Base-by-base conservation (phyloP, 2,888 invertebrate genomes). In the Slavum lentiscoides region DNA sequence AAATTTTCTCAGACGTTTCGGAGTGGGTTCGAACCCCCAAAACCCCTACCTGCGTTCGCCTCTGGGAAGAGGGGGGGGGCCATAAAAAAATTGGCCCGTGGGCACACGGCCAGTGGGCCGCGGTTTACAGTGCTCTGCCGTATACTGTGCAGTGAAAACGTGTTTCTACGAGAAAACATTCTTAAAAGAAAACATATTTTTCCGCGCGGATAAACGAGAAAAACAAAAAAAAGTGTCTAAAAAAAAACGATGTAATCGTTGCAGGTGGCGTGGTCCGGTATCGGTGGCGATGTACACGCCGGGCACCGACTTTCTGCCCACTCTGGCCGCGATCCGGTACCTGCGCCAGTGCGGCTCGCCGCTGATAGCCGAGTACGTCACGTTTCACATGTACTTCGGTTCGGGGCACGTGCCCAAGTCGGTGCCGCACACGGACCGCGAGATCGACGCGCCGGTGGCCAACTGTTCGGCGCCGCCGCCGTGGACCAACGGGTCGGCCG, bases 381-480 rank as follows among this genome's bases (percentile, higher is more conserved):
- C 95, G 83, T 96, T 96, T 89, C 96, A 96, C 86, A 87, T 96
- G 76, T 95, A 94, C 88, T 96, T 95, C 88, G 92, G 94, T 85
- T 91, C 92, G 85, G 93, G 93, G 85, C 94, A 95, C 87, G 91
- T 94, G 86, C 95, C 95, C 81, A 91, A 91, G 88, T 74, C 37
- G 55, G 81, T 83, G 61, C 83, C 83, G 39, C 80, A 80, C 74
- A 21, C 81, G 72, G 74, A 82, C 19, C 87, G 93, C 94, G 86
- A 95, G 94, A 86, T 89, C 91, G 30, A 85, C 88, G 70, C 87
- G 89, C n/a, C 84, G 83, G 15, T 89, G 93, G 93, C 94, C 86
- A 95, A 94, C 86, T 89, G 91, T n/a, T 85, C 88, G 67, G 87
- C 89, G 13, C 85, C 84, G 9, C 89, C 93, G 8, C 94, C 94